These are phyloP conservation scores for Palythoa heliodiscus DNA, from an alignment of 92 coral and sea anemone genomes.

Conservation along the genomic window DNA sequence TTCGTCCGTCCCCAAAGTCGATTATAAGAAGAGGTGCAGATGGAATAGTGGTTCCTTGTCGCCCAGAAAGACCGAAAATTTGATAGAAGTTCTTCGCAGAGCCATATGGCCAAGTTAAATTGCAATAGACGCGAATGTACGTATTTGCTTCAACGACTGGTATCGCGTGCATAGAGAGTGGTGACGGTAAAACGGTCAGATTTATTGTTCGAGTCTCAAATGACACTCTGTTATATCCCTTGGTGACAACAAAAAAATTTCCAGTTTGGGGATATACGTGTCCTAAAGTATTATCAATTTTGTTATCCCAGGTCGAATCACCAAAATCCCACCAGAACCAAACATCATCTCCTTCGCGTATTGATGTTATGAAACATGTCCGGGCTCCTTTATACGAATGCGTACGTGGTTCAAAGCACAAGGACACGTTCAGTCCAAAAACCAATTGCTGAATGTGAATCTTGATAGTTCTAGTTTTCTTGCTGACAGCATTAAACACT, in stretches of 20 bases:
- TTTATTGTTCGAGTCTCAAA: neutral
- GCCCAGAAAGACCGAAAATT: conserved; percentile 45
- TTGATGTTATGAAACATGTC: conserved; percentile 52
- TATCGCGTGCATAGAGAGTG: conserved; percentile 53
- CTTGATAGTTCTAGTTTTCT: neutral
- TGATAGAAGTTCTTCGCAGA: conserved; percentile 55
- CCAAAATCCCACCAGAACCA: conserved; percentile 61
- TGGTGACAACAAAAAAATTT: conserved; percentile 38
- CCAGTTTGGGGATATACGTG: conserved; percentile 45
- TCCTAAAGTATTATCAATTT: neutral
- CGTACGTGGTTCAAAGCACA: conserved; percentile 65
- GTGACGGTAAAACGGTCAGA: conserved; percentile 55
- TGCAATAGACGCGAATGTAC: conserved; percentile 51
- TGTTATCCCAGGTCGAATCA: neutral
- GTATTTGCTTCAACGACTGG: conserved; percentile 41
- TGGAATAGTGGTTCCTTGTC: conserved; percentile 52
- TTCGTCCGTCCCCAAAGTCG: conserved; percentile 52
- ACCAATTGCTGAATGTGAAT: conserved; percentile 63
- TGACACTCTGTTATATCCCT: conserved; percentile 62
- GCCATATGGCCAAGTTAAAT: conserved; percentile 64
- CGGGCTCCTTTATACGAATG: conserved; percentile 65
- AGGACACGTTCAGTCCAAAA: conserved; percentile 58
- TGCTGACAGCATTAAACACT: conserved; percentile 61
- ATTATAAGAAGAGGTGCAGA: conserved; percentile 17
- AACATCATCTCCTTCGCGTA: conserved; percentile 46